Evolutionary conservation across 2,888 invertebrate genomes (phyloP), one percentile per base, ranked within the genome.

Genomic region (Amaurobius ferox): DNA sequence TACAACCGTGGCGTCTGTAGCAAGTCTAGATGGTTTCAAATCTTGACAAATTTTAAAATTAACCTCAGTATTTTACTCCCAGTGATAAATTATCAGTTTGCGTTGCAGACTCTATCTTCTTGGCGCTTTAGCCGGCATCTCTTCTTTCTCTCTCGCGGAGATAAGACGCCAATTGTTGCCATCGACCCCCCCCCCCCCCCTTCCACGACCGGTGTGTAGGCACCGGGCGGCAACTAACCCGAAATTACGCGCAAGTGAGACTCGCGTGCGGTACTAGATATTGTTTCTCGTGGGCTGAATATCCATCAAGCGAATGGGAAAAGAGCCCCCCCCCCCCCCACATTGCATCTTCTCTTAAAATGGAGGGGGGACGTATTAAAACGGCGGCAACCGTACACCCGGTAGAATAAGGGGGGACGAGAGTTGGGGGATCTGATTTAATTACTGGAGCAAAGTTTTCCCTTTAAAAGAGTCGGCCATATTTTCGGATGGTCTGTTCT

Each of bases 161-260:
- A 74, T 81, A 76, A 74, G 19, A 13, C n/a, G 81, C 81, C 81
- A 81, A 76, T 74, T 81, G 55, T 19, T 67, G 64, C 19, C 28
- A 9, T 11, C 16, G 19, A 19, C 5, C 23, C 5, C 23, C 19
- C 29, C 26, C 16, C 28, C 28, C 28, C 23, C 11, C 19, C 29
- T n/a, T 16, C 28, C 19, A 19, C 2, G 23, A 23, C 30, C 35
- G 77, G 23, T 67, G 77, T 85, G 72, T 78, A 85, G 39, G 76
- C 77, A 83, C 70, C 83, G 83, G 76, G 83, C 76, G 83, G 83
- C 83, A 85, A 85, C 83, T 85, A 85, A 85, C 83, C 83, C 77
- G 70, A 85, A 85, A 85, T 85, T 85, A 85, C 83, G 71, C 77
- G 83, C 83, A 85, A 85, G 83, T 85, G 83, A 85, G 71, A 85